Percentiles rank a stretch among this genome's conserved stretches.
phyloP scores from a whole-genome alignment of 2,113 vertebrate species.

The Pterocles orientalis region DNA sequence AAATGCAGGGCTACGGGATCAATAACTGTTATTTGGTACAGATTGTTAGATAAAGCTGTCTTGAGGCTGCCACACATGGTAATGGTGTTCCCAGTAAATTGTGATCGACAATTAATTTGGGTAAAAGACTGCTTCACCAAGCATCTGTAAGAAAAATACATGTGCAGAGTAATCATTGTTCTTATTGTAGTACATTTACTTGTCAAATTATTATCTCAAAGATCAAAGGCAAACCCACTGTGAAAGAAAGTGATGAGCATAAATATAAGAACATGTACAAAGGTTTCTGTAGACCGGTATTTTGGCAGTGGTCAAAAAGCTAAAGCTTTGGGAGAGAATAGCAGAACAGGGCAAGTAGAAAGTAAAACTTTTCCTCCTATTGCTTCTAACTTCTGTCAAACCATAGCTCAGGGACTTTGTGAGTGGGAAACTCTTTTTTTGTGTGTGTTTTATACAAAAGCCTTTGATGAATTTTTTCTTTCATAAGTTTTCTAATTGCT shows the following conservation, averaged over 20 bases:
- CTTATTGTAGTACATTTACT: background rate
- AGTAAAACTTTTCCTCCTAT: background rate
- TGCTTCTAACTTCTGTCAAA: background rate
- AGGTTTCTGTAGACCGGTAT: background rate
- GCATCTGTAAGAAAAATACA: background rate
- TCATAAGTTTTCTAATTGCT: background rate
- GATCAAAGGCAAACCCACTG: background rate
- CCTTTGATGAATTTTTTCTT: background rate
- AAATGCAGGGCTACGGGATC: background rate
- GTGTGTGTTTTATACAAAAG: background rate
- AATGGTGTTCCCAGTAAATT: background rate
- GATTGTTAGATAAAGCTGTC: background rate
- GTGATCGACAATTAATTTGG: background rate
- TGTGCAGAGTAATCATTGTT: background rate
- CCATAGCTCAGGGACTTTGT: background rate
- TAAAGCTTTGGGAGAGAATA: background rate
- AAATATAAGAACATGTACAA: background rate
- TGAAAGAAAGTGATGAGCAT: background rate
- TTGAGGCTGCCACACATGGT: background rate
- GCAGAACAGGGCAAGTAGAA: background rate
- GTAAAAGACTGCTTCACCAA: background rate
- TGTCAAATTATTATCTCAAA: background rate
- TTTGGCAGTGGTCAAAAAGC: background rate
- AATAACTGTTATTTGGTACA: background rate
- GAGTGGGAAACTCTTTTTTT: background rate